These are phyloP conservation scores for Tipula lateralis DNA, from an alignment of 2,888 invertebrate genomes.

Conservation along the genomic window DNA sequence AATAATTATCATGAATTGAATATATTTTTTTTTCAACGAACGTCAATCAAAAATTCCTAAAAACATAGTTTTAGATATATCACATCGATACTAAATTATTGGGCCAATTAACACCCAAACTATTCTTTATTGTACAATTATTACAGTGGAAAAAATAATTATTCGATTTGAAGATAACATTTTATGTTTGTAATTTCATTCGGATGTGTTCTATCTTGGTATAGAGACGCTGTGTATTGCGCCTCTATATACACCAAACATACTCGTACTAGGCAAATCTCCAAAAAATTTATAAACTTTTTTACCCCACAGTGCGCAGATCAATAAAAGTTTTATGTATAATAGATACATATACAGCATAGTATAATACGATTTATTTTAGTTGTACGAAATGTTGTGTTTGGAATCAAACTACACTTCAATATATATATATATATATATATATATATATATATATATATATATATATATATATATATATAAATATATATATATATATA, in stretches of 20 bases:
- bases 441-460: neutral
- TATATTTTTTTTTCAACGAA: no score
- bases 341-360: neutral
- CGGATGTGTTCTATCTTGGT: neutral
- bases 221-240: neutral
- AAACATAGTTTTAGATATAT: no score
- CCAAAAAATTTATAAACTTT: neutral
- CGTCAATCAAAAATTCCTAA: no score
- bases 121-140: no score
- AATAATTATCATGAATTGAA: no score
- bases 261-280: neutral
- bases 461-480: no score
- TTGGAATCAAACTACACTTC: no score
- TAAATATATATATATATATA: no score
- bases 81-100: no score
- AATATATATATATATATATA: neutral
- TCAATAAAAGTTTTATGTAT: neutral
- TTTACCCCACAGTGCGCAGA: conserved; percentile 1
- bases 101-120: no score
- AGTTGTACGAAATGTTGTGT: neutral
- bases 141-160: neutral
- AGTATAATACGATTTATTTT: neutral
- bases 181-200: neutral
- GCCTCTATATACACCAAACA: neutral
- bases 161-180: neutral